phyloP scores from a whole-genome alignment of 2,888 invertebrate species.

The Nematopogon swammerdamellus region DNA sequence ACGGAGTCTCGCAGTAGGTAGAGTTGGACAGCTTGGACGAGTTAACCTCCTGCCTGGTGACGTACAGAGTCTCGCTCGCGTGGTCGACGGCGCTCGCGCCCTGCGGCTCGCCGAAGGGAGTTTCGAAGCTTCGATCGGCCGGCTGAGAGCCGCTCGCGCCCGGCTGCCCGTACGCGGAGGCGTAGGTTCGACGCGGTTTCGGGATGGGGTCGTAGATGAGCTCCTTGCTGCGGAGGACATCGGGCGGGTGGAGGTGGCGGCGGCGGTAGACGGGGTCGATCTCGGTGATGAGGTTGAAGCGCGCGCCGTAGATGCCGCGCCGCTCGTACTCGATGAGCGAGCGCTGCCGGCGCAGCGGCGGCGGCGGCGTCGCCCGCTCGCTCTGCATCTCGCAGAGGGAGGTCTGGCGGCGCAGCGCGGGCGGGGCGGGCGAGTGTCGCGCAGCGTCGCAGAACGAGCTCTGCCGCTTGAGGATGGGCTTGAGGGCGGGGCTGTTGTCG shows the following conservation, averaged over 20 bases:
- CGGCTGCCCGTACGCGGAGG: conserved; percentile 23
- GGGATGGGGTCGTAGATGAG: conserved; percentile 50
- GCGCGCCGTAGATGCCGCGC: conserved; percentile 38
- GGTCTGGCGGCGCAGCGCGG: conserved; percentile 45
- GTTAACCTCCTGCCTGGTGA: conserved; percentile 26
- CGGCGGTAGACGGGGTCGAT: conserved; percentile 57
- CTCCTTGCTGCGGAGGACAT: conserved; percentile 54
- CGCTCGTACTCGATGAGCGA: conserved; percentile 52
- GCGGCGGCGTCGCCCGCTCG: conserved; percentile 49
- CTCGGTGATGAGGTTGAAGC: conserved; percentile 54
- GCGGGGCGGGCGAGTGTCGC: conserved; percentile 33
- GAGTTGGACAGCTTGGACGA: conserved; percentile 29
- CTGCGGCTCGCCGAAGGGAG: conserved; percentile 38
- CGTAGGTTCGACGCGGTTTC: conserved; percentile 49
- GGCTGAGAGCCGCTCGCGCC: conserved; percentile 40
- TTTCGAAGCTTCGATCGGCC: conserved; percentile 42
- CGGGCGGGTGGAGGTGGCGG: too few relatives aligned
- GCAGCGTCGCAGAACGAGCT: conserved; percentile 46
- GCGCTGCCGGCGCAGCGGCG: conserved; percentile 49
- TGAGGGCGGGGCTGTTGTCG: conserved; percentile 40
- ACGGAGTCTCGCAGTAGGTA: conserved; percentile 19
- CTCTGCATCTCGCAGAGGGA: conserved; percentile 54
- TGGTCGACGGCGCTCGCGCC: conserved; percentile 29
- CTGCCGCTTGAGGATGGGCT: conserved; percentile 42
- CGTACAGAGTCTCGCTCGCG: conserved; percentile 16